phyloP scores from a whole-genome alignment of 2,797 vertebrate species.

The Eremophila alpestris region DNA sequence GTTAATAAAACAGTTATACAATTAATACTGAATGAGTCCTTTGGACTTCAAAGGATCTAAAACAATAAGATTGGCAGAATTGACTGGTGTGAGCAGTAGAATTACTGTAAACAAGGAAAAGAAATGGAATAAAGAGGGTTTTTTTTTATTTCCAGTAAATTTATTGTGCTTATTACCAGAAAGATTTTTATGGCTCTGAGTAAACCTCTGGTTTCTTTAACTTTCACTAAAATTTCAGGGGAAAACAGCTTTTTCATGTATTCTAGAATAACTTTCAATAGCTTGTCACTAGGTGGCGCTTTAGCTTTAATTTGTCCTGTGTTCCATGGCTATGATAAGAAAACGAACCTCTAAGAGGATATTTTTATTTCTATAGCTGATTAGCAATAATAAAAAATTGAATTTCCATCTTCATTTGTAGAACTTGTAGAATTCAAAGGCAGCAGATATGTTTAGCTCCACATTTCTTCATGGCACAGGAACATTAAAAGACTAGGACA shows the following conservation, averaged over 20 bases:
- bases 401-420: not conserved
- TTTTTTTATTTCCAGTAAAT: not conserved
- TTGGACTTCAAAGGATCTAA: not conserved
- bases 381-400: not conserved
- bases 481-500: not conserved
- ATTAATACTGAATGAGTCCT: not conserved
- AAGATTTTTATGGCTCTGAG: not conserved
- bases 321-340: not conserved
- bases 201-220: not conserved
- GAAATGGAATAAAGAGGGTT: not conserved
- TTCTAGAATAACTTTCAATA: not conserved
- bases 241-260: not conserved
- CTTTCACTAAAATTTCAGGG: not conserved
- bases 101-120: not conserved
- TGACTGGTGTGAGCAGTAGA: not conserved
- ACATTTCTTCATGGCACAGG: not conserved
- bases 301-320: constrained; percentile 4
- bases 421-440: not conserved
- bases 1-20: not conserved
- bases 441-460: not conserved
- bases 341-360: not conserved
- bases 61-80: not conserved
- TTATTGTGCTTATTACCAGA: not conserved
- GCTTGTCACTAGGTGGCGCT: constrained; percentile 68
- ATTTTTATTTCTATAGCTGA: not conserved